These are phyloP conservation scores for Ephestia elutella DNA, from an alignment of 1,140 invertebrate genomes.

Conservation along the genomic window DNA sequence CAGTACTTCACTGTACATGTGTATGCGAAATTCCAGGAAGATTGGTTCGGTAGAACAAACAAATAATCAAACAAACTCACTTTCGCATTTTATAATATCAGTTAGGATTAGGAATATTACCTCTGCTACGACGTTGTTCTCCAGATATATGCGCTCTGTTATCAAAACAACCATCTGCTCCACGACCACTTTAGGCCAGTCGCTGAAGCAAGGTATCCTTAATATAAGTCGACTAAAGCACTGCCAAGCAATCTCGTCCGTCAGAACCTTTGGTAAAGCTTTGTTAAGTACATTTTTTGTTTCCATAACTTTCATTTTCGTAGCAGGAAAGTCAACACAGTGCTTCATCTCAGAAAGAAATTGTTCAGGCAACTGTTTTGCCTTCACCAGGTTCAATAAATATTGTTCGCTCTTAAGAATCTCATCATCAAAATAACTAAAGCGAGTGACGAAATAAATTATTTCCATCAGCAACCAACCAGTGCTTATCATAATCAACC, in stretches of 20 bases:
- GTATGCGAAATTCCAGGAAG: no score
- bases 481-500: not conserved
- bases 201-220: conserved; percentile 24
- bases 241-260: conserved; percentile 24
- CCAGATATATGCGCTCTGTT: conserved; percentile 30
- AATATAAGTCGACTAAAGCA: conserved; percentile 19
- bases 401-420: conserved; percentile 10
- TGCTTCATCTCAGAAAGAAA: conserved; percentile 22
- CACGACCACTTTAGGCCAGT: conserved; percentile 23
- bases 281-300: conserved; percentile 18
- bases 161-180: conserved; percentile 25
- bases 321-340: conserved; percentile 27
- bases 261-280: conserved; percentile 24
- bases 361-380: conserved; percentile 26
- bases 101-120: conserved; percentile 17
- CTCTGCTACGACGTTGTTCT: conserved; percentile 24
- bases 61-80: no score
- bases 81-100: no score
- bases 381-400: conserved; percentile 18
- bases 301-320: conserved; percentile 19
- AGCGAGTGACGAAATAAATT: not conserved
- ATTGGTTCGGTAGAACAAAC: no score
- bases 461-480: not conserved
- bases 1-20: no score
- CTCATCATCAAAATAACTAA: conserved; percentile 9